Evolutionary conservation across 1,140 invertebrate species (phyloP), one percentile per base, ranked within the genome.

Genomic region (Apis laboriosa): DNA sequence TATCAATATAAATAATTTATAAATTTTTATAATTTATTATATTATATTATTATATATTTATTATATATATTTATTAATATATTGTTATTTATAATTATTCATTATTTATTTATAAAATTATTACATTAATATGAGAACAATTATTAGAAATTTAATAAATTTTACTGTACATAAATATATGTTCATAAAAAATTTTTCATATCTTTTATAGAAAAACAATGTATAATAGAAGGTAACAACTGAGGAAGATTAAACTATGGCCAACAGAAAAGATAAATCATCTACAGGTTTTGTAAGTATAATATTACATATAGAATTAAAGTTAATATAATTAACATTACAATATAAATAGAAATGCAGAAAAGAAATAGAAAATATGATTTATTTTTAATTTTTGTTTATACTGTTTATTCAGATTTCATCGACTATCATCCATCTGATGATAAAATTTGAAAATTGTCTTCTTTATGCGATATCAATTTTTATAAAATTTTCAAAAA

Each of bases 251-350:
- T 34, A 58, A 80, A 74, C 85, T 79, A 91, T 91, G 90, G 84
- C 90, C 28, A 90, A 86, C 66, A 89, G 89, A 85, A 91, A 87
- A 77, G 90, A 91, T 67, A 91, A 90, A 89, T 70, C 87, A 56
- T 79, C 90, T 2, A 21, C 74, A 68, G 89, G 90, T 56, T 90
- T 91, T 85, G 90, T 91, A 85, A 91, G 90, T 90, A 85, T 28
- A 19, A 71, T 19, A 24, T 15, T 4, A 12, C 43, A 43, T 43
- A 28, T 17, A 19, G 2, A 28, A 19, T 19, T 24, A 17, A 49
- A 13, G 7, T 70, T 51, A 13, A n/a, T 9, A 15, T 11, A 34
- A 8, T 74, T 28, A 15, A n/a, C 17, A 0, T 21, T 5, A 24
- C 17, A 51, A 11, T 34, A 34, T 11, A 34, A 56, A 71, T 55